Conservation (phyloP, 2,113 vertebrate genomes). For the Thinocorus orbignyianus region DNA sequence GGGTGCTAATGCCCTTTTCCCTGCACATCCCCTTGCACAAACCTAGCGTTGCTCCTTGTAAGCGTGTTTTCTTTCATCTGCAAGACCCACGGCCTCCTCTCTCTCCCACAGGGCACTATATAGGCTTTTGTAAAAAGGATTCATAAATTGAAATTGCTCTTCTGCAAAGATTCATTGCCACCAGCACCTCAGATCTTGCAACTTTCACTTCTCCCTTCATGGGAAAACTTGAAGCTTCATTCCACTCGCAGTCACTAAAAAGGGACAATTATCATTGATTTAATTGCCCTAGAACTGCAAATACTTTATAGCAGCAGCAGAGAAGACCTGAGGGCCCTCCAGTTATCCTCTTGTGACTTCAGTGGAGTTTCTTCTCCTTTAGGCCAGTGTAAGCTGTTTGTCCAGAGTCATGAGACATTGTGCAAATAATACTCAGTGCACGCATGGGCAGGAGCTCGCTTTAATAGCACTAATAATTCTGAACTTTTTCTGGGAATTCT, state of each 20-base stretch:
- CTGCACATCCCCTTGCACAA: background rate
- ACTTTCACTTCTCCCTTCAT: background rate
- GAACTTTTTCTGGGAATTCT: constrained; percentile 31
- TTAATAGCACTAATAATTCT: constrained; percentile 43
- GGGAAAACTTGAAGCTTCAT: background rate
- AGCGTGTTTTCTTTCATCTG: background rate
- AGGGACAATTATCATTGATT: background rate
- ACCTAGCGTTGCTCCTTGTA: background rate
- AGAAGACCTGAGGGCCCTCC: background rate
- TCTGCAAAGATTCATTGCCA: background rate
- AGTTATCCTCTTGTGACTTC: background rate
- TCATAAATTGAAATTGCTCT: background rate
- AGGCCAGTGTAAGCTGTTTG: background rate
- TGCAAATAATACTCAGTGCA: background rate
- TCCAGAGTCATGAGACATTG: background rate
- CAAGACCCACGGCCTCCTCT: background rate
- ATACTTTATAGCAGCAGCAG: background rate
- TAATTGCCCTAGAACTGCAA: background rate
- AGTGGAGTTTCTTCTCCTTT: background rate
- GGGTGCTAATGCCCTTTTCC: background rate
- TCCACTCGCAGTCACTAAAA: background rate
- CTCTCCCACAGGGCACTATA: background rate
- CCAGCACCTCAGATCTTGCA: background rate
- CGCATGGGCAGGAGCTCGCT: background rate
- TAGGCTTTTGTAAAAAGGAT: background rate